Conservation (phyloP, 2,888 invertebrate species). For the Caenorhabditis parvicauda region DNA sequence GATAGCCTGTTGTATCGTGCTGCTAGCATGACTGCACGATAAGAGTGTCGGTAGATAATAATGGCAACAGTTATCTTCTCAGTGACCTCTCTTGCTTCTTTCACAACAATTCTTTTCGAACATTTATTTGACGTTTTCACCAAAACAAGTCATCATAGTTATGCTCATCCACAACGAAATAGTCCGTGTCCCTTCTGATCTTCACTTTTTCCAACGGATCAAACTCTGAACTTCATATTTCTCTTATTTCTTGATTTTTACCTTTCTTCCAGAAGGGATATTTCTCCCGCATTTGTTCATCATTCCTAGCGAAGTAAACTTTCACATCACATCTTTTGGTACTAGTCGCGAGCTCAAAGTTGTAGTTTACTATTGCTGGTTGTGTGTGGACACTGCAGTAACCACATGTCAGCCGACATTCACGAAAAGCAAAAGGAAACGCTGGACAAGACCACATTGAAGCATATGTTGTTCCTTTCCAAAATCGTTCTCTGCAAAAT, state of each 20-base stretch:
- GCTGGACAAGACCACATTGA: conserved; percentile 41
- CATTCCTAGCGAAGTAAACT: conserved; percentile 38
- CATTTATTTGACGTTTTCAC: no score
- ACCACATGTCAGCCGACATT: conserved; percentile 53
- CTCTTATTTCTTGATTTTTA: conserved; percentile 1
- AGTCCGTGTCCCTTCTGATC: conserved; percentile 31
- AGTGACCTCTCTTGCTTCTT: no score
- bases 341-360: conserved; percentile 32
- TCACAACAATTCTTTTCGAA: no score
- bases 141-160: conserved; percentile 27
- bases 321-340: conserved; percentile 33
- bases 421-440: conserved; percentile 57
- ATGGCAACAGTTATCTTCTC: no score
- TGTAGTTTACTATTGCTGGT: conserved; percentile 29
- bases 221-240: conserved; percentile 22
- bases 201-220: conserved; percentile 41
- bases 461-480: conserved; percentile 30
- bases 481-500: conserved; percentile 35
- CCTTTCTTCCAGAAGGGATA: conserved; percentile 11
- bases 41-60: no score
- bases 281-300: conserved; percentile 25
- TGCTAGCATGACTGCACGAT: no score
- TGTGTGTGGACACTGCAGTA: conserved; percentile 47
- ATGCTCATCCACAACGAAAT: conserved; percentile 44
- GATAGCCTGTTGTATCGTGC: no score